Evolutionary conservation across 2,888 invertebrate species (phyloP).

Genomic region (Mesorhabditis belari): DNA sequence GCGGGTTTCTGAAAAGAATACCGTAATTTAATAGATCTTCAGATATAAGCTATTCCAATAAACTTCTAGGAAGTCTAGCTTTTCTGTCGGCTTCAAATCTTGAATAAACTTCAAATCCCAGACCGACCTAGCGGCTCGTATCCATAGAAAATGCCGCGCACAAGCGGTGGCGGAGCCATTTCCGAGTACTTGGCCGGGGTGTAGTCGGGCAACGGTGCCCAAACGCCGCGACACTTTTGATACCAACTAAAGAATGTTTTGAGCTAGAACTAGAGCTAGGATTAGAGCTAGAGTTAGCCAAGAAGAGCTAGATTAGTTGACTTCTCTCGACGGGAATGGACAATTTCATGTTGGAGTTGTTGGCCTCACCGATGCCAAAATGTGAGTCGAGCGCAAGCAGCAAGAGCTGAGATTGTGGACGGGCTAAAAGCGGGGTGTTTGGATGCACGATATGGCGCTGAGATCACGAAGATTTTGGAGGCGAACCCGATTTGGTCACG

Average conservation of each 20-base stretch:
- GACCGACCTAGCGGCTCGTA: conserved; percentile 35
- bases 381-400: conserved; percentile 61
- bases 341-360: conserved; percentile 73
- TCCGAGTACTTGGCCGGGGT: conserved; percentile 33
- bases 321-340: conserved; percentile 83
- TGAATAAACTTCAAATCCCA: not conserved
- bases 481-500: conserved; percentile 82
- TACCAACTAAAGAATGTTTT: too few species aligned
- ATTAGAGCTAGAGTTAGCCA: too few species aligned
- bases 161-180: conserved; percentile 40
- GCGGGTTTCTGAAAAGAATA: conserved; percentile 23
- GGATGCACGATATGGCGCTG: conserved; percentile 41
- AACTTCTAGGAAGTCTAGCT: not conserved
- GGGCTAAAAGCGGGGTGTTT: conserved; percentile 69
- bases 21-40: not conserved
- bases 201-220: conserved; percentile 38
- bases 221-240: conserved; percentile 35
- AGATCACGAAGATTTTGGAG: conserved; percentile 63
- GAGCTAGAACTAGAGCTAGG: too few species aligned
- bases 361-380: conserved; percentile 68
- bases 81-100: not conserved
- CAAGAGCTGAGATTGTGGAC: conserved; percentile 90
- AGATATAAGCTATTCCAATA: not conserved
- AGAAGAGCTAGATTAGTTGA: too few species aligned
- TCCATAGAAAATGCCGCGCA: conserved; percentile 43